Evolutionary conservation across 2,113 vertebrate species (phyloP).

Genomic region (Microcebus griseorufus): DNA sequence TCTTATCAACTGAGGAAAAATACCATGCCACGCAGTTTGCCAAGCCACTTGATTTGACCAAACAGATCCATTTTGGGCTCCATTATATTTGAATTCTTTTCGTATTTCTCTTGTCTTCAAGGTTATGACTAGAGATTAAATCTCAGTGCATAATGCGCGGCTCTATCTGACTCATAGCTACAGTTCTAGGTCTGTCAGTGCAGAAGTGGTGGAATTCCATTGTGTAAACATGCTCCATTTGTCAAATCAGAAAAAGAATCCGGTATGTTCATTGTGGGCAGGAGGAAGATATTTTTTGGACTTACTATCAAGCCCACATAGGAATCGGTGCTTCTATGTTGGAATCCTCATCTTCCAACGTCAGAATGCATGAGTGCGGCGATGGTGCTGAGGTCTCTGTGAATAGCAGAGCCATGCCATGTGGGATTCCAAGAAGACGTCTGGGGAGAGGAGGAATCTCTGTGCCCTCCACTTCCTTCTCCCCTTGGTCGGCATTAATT

Average conservation of each 20-base stretch:
- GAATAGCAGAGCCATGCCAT: too few relatives aligned
- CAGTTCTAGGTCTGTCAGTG: background rate
- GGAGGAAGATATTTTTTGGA: background rate
- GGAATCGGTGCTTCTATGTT: too few relatives aligned
- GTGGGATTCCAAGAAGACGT: too few relatives aligned
- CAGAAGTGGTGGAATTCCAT: background rate
- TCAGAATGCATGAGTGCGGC: fast-evolving
- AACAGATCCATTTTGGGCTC: background rate
- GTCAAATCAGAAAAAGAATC: background rate
- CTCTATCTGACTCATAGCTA: too few relatives aligned
- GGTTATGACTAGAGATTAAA: background rate
- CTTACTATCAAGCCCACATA: background rate
- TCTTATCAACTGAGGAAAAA: background rate
- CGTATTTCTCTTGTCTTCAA: background rate
- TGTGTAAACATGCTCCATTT: background rate
- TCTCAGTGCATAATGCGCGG: fast-evolving
- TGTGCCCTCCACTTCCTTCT: background rate
- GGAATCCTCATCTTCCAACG: background rate
- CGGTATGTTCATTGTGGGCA: too few relatives aligned
- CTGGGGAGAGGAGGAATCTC: background rate
- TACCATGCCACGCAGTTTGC: fast-evolving
- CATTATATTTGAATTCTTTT: background rate
- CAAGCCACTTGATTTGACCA: background rate
- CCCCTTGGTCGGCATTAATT: background rate
- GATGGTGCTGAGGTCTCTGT: background rate